Base-by-base conservation (phyloP, 2,888 invertebrate genomes). In the Leucophora obtusa region DNA sequence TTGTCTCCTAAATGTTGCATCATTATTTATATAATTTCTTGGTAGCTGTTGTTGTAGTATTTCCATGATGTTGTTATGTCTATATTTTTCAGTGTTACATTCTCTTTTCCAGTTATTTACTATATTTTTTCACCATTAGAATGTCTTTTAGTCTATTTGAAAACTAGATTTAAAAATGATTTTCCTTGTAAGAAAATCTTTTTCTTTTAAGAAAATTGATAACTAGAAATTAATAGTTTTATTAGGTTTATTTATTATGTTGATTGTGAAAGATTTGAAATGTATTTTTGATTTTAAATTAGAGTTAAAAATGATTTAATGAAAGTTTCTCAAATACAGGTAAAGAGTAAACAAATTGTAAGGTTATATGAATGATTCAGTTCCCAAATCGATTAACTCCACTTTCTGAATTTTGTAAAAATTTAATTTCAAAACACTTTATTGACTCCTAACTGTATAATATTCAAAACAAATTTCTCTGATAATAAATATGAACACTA, bases 11-110 rank as follows among this genome's bases (percentile, higher is more conserved):
- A 74, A 50, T 76, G 73, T 77, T 81, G 81, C 81, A 81, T 81
- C 72, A 81, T 73, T 73, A 56, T 77, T 76, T 77, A 77, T 74
- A 74, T 70, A 74, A 74, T 77, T 76, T 66, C 65, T 59, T 62
- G 71, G 51, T 50, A 28, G 28, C 7, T 70, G 53, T 54, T 17
- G n/a, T 10, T 54, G 66, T 1, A 17, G 62, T 18, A 24, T 9
- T 43, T 59, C 2, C 35, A n/a, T 17, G 15, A 7, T 66, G 58
- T 54, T 74, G 47, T 60, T 74, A 60, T 66, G 58, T 70, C 65
- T 69, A 54, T 43, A 66, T 66, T 38, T 21, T 53, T 47, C 24
- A 51, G 60, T 70, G 11, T 51, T 68, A 72, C 75, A 72, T 68
- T 76, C 75, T 76, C 71, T 76, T 80, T 75, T 72, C 58, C 68